phyloP scores from a whole-genome alignment of 2,797 vertebrate genomes.

The Adrianichthys oophorus region DNA sequence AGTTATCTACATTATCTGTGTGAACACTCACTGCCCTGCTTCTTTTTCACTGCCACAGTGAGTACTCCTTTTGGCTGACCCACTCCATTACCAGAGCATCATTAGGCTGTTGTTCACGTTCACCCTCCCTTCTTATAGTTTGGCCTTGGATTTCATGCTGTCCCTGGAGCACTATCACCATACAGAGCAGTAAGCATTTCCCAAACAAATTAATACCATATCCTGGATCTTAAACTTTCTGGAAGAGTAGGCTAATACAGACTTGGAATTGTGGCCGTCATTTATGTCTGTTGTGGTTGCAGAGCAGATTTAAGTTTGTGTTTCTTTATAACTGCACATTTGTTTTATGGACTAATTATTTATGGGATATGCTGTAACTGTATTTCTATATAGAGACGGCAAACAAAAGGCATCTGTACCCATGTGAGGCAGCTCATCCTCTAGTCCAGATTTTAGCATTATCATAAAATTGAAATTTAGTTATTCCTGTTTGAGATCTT shows the following conservation, averaged over 20 bases:
- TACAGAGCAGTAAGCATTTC: constrained; percentile 68
- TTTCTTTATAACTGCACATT: constrained; percentile 53
- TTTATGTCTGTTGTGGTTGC: constrained; percentile 48
- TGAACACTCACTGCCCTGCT: constrained; percentile 4
- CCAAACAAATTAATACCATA: constrained; percentile 69
- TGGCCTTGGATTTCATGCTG: constrained; percentile 55
- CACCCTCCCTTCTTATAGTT: constrained; percentile 49
- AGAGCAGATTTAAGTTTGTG: constrained; percentile 50
- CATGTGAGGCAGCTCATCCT: neutral
- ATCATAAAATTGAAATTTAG: neutral
- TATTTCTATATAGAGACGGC: constrained; percentile 37
- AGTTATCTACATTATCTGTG: neutral
- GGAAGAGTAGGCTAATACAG: constrained; percentile 61
- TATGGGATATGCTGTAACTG: constrained; percentile 47
- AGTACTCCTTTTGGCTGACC: constrained; percentile 52
- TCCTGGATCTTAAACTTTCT: constrained; percentile 70
- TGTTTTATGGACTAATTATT: constrained; percentile 53
- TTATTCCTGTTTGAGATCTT: constrained; percentile 14
- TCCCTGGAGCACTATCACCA: constrained; percentile 57
- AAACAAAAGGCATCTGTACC: constrained; percentile 14
- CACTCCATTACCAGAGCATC: constrained; percentile 61
- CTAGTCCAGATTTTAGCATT: neutral
- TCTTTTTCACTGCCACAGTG: constrained; percentile 37
- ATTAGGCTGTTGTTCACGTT: constrained; percentile 63
- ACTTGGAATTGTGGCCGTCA: constrained; percentile 55